Base-by-base conservation (phyloP, 2,113 vertebrate genomes). In the Arenaria interpres region DNA sequence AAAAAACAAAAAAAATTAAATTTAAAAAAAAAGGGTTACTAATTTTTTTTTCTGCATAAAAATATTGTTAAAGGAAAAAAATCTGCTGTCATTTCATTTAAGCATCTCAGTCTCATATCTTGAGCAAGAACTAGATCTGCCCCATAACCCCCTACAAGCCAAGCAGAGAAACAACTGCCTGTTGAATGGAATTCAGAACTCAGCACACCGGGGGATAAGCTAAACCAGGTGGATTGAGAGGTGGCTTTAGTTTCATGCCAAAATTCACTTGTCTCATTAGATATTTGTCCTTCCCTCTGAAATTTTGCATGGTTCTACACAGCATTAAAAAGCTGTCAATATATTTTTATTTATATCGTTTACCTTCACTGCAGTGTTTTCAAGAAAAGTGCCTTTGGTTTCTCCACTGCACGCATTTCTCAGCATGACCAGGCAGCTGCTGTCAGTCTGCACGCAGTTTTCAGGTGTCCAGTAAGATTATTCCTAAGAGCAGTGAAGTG, bases 341-440 rank as follows among this genome's bases (percentile, higher is more conserved):
- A 3, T 25, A 56, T 25, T 54, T 54, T 54, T 30, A 54, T 53
- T 53, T 53, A 53, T 54, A 30, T 37, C 12, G 0, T 39, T 82
- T 39, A 66, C 73, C 41, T 68, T 76, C 39, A 46, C 41, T 22
- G 21, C 21, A 77, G 63, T 2, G 0, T 9, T 92, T 86, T 37
- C 0, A 18, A 90, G 41, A 68, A 72, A 39, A 56, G 8, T 0
- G 0, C 43, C 21, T 71, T 68, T 45, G 48, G 45, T 25, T 88
- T 33, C 75, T 41, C 37, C 76, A 5, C n/a, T 35, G 6, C 28
- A 30, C 0, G 0, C 8, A 15, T 17, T 71, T 73, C 50, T 77
- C 43, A 33, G 85, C 35, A 35, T 0, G 0, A 48, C 12, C 4
- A 46, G 28, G 56, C 69, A 63, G 74, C 57, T 48, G 23, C 2